phyloP scores from a whole-genome alignment of 2,888 invertebrate species.

The Geophilus truncorum region DNA sequence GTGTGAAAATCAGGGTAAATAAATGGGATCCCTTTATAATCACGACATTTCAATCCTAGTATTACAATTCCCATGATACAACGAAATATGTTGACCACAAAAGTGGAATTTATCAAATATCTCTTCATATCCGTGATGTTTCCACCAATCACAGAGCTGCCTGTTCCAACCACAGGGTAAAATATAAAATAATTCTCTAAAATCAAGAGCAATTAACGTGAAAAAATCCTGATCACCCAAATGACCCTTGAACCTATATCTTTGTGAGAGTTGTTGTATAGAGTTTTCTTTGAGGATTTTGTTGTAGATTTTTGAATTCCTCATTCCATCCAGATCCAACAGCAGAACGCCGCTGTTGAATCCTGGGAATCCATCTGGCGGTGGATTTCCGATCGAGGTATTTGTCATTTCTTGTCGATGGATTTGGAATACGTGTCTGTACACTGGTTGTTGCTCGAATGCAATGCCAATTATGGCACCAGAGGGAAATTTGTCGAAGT shows the following conservation, averaged over 20 bases:
- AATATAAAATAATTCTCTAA: conserved; percentile 64
- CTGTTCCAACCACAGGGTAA: conserved; percentile 74
- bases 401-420: conserved; percentile 61
- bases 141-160: conserved; percentile 77
- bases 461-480: conserved; percentile 66
- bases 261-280: conserved; percentile 45
- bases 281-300: conserved; percentile 49
- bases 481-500: conserved; percentile 62
- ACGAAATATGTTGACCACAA: conserved; percentile 60
- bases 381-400: conserved; percentile 59
- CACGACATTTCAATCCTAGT: no score
- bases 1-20: no score
- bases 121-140: conserved; percentile 64
- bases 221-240: conserved; percentile 80
- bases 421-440: conserved; percentile 65
- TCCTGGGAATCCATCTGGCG: conserved; percentile 57
- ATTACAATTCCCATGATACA: conserved; percentile 72
- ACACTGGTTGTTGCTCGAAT: conserved; percentile 71
- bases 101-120: conserved; percentile 66
- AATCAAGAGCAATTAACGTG: conserved; percentile 64
- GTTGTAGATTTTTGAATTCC: conserved; percentile 59
- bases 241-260: conserved; percentile 57
- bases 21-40: no score
- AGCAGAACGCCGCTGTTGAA: conserved; percentile 75
- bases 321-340: conserved; percentile 61